Base-by-base conservation (phyloP, 2,888 invertebrate genomes). In the Tetrapedia diversipes region DNA sequence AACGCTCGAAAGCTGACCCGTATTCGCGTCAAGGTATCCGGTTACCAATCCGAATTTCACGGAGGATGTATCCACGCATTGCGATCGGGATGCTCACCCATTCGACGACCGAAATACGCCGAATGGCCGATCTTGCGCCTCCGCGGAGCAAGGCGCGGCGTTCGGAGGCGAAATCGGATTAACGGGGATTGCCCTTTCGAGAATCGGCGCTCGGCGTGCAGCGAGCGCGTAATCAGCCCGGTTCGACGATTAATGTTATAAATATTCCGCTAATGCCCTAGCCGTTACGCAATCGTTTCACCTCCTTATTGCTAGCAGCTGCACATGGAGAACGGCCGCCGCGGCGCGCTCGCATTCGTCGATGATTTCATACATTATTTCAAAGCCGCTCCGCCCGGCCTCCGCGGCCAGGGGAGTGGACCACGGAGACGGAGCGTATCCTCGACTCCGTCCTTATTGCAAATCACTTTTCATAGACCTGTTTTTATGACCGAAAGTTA, bases 381-480 rank as follows among this genome's bases (percentile, higher is more conserved):
- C 73, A 61, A 66, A 65, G 56, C 53, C 29, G 72, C 63, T 61
- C 69, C 66, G 61, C 65, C 63, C 66, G 59, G n/a, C 14, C 39
- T 63, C 1, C 24, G 2, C 19, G 39, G 27, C 1, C 49, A 34
- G 37, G 51, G 49, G 53, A 27, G 47, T 14, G 37, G 51, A 19
- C 41, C 63, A 49, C 61, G 68, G 34, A 53, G 65, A 29, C 27
- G 66, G 34, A 70, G 53, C 53, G 66, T 79, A 70, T 84, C 65
- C 66, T 54, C n/a, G n/a, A n/a, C n/a, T n/a, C 68, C 75, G 73
- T 77, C 27, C n/a, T 43, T 22, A 73, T 80, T 81, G 84, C 86
- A 86, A 88, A 87, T 88, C 88, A 88, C 86, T 88, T n/a, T 87
- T 87, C 86, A 87, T 87, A 87, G 84, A 82, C 81, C 65, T 80